phyloP scores from a whole-genome alignment of 1,140 invertebrate species.

The Adoxophyes honmai region DNA sequence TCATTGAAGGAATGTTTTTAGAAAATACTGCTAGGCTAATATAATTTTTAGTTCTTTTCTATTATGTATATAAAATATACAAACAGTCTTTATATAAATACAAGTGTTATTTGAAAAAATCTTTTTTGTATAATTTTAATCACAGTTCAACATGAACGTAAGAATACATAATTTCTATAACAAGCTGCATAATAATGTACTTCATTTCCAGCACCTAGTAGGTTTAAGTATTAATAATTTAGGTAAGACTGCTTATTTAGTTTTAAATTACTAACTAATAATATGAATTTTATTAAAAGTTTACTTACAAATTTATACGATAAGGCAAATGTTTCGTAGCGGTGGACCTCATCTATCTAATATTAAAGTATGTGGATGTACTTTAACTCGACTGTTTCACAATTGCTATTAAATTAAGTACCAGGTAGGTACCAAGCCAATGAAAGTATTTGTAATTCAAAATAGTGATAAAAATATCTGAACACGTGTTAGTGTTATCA shows the following conservation, averaged over 20 bases:
- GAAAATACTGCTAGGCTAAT: constrained; percentile 38
- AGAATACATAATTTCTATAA: not conserved
- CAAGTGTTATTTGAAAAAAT: constrained; percentile 9
- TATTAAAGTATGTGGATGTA: too few relatives aligned
- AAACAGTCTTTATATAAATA: constrained; percentile 1
- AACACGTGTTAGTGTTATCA: too few relatives aligned
- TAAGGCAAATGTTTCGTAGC: not conserved
- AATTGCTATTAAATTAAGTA: too few relatives aligned
- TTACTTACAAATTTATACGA: not conserved
- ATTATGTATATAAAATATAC: constrained; percentile 23
- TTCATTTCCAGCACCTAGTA: constrained; percentile 4
- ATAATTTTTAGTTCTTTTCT: constrained; percentile 27
- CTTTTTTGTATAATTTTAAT: not conserved
- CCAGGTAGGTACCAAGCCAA: too few relatives aligned
- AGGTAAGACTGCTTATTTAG: not conserved
- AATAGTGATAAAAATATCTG: too few relatives aligned
- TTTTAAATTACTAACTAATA: constrained; percentile 1
- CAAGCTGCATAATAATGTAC: not conserved
- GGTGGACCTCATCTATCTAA: too few relatives aligned
- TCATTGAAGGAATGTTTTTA: constrained; percentile 37
- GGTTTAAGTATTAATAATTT: not conserved
- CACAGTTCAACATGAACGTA: not conserved
- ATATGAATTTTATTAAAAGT: not conserved
- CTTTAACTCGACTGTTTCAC: too few relatives aligned
- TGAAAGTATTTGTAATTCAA: too few relatives aligned